Conservation (phyloP, 2,888 invertebrate species). For the Scelioninae gen. 1 region DNA sequence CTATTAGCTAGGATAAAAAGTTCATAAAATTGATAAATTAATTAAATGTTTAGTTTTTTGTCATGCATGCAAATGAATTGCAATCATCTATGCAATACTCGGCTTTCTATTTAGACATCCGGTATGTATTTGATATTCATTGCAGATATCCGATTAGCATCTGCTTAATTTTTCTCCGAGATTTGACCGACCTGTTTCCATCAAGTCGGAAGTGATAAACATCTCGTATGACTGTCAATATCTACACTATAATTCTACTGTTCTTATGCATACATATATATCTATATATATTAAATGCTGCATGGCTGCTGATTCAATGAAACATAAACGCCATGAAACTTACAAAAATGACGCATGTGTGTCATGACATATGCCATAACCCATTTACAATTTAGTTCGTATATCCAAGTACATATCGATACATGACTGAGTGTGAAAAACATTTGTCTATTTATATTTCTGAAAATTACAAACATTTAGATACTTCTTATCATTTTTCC, state of each 20-base stretch:
- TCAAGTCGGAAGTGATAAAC: conserved; percentile 56
- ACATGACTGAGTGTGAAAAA: conserved; percentile 20
- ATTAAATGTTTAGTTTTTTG: conserved; percentile 45
- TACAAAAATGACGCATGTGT: neutral
- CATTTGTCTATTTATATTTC: conserved; percentile 17
- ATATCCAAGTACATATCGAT: conserved; percentile 24
- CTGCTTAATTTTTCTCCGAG: conserved; percentile 62
- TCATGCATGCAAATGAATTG: conserved; percentile 41
- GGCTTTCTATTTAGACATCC: conserved; percentile 67
- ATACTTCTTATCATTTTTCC: conserved; percentile 31
- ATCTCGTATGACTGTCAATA: conserved; percentile 54
- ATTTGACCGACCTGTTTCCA: conserved; percentile 53
- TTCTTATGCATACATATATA: neutral
- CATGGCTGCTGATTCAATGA: neutral
- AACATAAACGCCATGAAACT: neutral
- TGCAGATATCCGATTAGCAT: conserved; percentile 64
- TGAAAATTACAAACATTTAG: no score
- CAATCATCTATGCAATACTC: conserved; percentile 48
- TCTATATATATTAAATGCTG: neutral
- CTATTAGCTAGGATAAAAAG: conserved; percentile 14
- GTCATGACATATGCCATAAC: conserved; percentile 12
- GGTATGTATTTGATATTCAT: conserved; percentile 67
- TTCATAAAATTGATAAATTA: conserved; percentile 5
- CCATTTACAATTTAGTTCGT: conserved; percentile 21
- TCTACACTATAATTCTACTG: conserved; percentile 4